Base-by-base conservation (phyloP, 2,113 vertebrate species). In the Dinomys branickii region DNA sequence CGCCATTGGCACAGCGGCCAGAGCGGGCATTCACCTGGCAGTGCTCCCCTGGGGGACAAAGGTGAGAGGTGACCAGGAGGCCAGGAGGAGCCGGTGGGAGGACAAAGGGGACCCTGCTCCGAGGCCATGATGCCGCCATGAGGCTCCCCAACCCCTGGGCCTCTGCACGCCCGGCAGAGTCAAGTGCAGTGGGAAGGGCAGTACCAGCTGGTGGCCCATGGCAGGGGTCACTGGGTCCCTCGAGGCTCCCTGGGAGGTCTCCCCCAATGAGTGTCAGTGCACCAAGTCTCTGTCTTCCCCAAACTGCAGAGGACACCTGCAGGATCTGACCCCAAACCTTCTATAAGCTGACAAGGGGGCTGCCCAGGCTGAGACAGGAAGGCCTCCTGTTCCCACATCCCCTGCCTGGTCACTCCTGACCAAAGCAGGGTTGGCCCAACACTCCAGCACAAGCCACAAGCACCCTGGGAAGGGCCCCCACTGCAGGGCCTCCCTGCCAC, bases 1-100 rank as follows among this genome's bases (percentile, higher is more conserved):
- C 98, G 0, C 99, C 99, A 0, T 97, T 97, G 3, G 98, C 97
- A 0, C 99, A 99, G 97, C 99, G 99, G 47, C 99, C 99, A 0
- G 99, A 98, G 91, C 98, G 98, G 0, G 97, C 96, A 0, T 97
- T 98, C 98, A 99, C 98, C 97, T 99, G 98, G 0, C 99, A 99
- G 91, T 87, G 98, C 41, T 99, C 99, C 19, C 99, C 99, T 99
- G 96, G 24, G 26, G 71, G 96, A 75, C 89, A 0, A 16, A 78
- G 50, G 56, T 14, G 11, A 59, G 56, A 38, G 59, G 88, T 97
- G 20, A 94, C 35, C 5, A 0, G 0, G 20, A 1, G 35, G 67
- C 50, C 28, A 0, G 54, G 35, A 14, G 30, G 8, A 35, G 10
- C 41, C 44, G 4, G 0, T 0, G 19, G n/a, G 4, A 35, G 47